Evolutionary conservation across 2,888 invertebrate species (phyloP), one percentile per base, ranked within the genome.

Genomic region (Pachydiplax longipennis): DNA sequence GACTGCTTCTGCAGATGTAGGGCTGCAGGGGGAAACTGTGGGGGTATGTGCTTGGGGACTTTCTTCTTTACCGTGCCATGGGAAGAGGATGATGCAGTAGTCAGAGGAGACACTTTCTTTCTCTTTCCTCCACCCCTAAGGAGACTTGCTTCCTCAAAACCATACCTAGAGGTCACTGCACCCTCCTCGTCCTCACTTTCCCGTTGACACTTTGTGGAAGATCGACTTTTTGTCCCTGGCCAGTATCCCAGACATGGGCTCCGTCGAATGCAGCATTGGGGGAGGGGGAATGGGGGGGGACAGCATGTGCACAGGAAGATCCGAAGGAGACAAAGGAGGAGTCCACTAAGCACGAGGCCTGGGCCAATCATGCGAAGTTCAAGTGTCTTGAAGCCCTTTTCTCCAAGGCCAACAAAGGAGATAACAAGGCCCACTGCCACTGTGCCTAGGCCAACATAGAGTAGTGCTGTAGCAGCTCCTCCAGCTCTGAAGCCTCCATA

Each of bases 351-450:
- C 93, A 97, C 96, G 93, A 97, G 95, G 92, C 97, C 97, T 92
- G 98, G 98, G 92, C 98, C 98, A 94, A 98, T 97, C 93, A 98
- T 95, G 93, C 97, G 96, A 92, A 98, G 95, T 93, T 97, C 98
- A 92, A 97, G 96, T 92, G 98, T 98, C 94, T 92, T 92, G 91
- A 93, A 93, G 53, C 93, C 92, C 94, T 98, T 97, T 95, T 98
- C 98, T 93, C 98, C 98, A 92, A 98, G 97, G 92, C 98, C 98
- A 92, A 98, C 98, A 95, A 98, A 98, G 94, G 97, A 97, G 93
- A 98, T 97, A 93, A 98, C 97, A 93, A 97, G 96, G 91, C 98
- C 98, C 92, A 98, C 95, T 40, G 98, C 97, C 91, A 97, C 96
- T 40, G 96, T 97, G 92, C 97, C 97, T 92, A 98, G 95, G 91